Conservation (phyloP, 2,797 vertebrate genomes). For the Chanos chanos region DNA sequence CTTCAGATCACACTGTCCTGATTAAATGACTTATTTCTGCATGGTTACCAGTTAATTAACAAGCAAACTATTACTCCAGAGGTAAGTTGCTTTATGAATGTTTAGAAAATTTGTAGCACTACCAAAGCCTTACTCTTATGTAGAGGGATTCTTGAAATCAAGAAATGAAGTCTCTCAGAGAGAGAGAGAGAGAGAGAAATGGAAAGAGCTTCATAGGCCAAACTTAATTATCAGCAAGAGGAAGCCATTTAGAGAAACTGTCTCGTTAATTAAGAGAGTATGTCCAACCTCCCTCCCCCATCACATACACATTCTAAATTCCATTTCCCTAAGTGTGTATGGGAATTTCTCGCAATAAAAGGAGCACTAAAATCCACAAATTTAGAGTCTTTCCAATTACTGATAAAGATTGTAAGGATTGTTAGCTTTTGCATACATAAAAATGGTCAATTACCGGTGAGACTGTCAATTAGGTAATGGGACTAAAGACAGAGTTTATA, state of each 20-base stretch:
- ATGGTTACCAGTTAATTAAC: slow-evolving; percentile 25
- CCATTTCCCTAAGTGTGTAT: neutral
- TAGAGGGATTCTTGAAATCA: neutral
- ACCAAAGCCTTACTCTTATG: neutral
- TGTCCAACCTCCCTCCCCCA: too few relatives aligned
- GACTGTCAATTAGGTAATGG: too few relatives aligned
- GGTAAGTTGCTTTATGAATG: neutral
- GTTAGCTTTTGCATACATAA: too few relatives aligned
- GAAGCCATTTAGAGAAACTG: slow-evolving; percentile 59
- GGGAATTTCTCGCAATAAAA: slow-evolving; percentile 10
- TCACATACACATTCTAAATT: slow-evolving; percentile 6
- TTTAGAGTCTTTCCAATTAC: too few relatives aligned
- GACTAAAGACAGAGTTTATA: too few relatives aligned
- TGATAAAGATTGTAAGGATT: too few relatives aligned
- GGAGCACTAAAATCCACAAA: neutral
- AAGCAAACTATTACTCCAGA: slow-evolving; percentile 6
- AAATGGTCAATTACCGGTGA: too few relatives aligned
- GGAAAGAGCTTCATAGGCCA: slow-evolving; percentile 38
- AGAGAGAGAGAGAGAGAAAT: neutral
- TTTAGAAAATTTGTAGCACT: neutral
- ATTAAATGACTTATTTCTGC: slow-evolving; percentile 23
- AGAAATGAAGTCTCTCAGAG: neutral
- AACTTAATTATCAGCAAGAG: slow-evolving; percentile 63
- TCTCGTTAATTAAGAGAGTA: slow-evolving; percentile 30
- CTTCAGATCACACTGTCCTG: neutral